These are phyloP conservation scores for Apogon hyalosoma DNA, from an alignment of 2,797 vertebrate genomes.

Conservation along the genomic window DNA sequence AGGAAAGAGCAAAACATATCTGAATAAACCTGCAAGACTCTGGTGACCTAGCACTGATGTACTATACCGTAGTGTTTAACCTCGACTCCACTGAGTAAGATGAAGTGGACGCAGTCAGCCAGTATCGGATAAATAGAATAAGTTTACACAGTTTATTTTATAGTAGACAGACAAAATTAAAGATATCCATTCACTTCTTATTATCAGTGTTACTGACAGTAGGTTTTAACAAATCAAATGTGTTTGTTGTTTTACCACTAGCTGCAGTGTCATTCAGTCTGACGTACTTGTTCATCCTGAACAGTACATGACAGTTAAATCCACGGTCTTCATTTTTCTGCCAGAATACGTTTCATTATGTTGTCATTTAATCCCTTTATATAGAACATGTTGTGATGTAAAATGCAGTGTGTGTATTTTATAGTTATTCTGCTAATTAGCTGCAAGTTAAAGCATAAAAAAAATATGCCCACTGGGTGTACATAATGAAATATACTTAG, in stretches of 20 bases:
- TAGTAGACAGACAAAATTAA: not conserved
- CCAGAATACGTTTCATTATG: too few relatives aligned
- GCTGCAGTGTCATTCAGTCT: not conserved
- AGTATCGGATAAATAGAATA: slow-evolving; percentile 2
- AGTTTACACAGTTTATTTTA: not conserved
- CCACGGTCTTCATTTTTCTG: too few relatives aligned
- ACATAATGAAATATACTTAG: not conserved
- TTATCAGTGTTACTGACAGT: not conserved
- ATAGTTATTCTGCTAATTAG: too few relatives aligned
- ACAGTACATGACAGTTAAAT: slow-evolving; percentile 1
- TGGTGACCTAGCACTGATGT: slow-evolving; percentile 22
- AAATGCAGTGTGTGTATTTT: not conserved
- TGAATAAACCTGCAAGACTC: slow-evolving; percentile 41
- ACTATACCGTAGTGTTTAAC: slow-evolving; percentile 5
- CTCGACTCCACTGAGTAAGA: not conserved
- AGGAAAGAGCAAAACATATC: slow-evolving; percentile 27
- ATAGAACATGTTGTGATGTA: not conserved
- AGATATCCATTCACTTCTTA: not conserved
- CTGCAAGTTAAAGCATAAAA: too few relatives aligned
- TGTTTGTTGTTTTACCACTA: not conserved
- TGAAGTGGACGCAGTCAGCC: not conserved
- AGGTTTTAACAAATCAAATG: too few relatives aligned
- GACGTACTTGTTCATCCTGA: not conserved
- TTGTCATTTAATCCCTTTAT: too few relatives aligned
- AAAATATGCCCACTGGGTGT: too few relatives aligned